phyloP scores from a whole-genome alignment of 2,888 invertebrate genomes.

The Laothoe populi region DNA sequence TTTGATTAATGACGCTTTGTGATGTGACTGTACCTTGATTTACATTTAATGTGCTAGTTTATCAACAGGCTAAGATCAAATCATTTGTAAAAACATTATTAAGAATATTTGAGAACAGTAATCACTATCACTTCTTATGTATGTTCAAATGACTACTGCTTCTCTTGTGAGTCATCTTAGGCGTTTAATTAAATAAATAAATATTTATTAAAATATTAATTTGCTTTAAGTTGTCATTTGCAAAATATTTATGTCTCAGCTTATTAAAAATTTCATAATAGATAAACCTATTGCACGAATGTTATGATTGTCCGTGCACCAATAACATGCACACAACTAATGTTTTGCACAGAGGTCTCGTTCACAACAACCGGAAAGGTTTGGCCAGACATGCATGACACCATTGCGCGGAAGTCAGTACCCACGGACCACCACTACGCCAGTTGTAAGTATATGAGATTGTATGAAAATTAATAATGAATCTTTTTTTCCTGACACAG shows the following conservation, averaged over 20 bases:
- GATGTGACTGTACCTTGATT: not conserved
- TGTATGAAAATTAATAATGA: not conserved
- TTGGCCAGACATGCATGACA: constrained; percentile 58
- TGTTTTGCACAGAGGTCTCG: constrained; percentile 60
- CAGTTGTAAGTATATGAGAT: constrained; percentile 51
- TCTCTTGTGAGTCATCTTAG: too few species aligned
- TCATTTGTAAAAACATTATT: too few species aligned
- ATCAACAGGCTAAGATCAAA: too few species aligned
- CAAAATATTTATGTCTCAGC: too few species aligned
- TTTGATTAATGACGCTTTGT: not conserved
- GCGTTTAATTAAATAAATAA: too few species aligned
- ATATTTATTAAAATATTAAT: too few species aligned
- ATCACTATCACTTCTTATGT: too few species aligned
- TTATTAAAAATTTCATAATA: not conserved
- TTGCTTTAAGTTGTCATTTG: too few species aligned
- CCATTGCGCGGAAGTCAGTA: constrained; percentile 63
- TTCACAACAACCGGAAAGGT: constrained; percentile 69
- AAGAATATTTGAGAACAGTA: too few species aligned
- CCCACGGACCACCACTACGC: constrained; percentile 61
- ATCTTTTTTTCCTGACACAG: not conserved
- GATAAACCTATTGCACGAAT: not conserved
- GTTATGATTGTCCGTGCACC: not conserved
- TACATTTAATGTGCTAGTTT: not conserved
- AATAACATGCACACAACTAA: not conserved
- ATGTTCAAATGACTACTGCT: too few species aligned